These are phyloP conservation scores for Crenichthys baileyi DNA, from an alignment of 2,797 vertebrate species.

Conservation along the genomic window DNA sequence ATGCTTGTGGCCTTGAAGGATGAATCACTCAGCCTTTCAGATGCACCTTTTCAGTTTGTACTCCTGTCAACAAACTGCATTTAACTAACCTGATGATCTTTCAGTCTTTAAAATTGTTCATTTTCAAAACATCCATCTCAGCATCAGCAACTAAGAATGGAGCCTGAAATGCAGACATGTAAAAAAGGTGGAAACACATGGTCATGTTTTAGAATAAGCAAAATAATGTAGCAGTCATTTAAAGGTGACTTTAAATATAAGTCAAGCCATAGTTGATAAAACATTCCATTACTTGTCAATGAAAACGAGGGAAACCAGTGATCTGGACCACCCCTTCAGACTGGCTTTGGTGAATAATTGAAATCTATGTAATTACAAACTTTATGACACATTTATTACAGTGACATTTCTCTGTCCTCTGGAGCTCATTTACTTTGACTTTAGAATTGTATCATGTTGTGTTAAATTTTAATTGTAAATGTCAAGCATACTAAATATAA, in stretches of 20 bases:
- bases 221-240: not conserved
- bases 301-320: no score
- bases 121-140: slow-evolving; percentile 12
- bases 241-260: not conserved
- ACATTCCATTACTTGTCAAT: not conserved
- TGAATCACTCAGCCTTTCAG: slow-evolving; percentile 41
- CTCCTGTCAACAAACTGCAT: slow-evolving; percentile 29
- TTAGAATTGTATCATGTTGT: not conserved
- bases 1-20: slow-evolving; percentile 49
- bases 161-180: not conserved
- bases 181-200: not conserved
- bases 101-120: slow-evolving; percentile 5
- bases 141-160: not conserved
- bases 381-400: no score
- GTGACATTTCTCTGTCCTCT: not conserved
- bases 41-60: slow-evolving; percentile 44
- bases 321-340: not conserved
- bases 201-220: not conserved
- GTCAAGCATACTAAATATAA: not conserved
- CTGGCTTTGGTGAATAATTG: not conserved
- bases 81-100: slow-evolving; percentile 17
- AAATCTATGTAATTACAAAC: not conserved
- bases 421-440: not conserved
- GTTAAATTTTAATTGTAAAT: not conserved
- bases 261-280: not conserved